Evolutionary conservation across 2,888 invertebrate species (phyloP).

Genomic region (Agrypnus murinus): DNA sequence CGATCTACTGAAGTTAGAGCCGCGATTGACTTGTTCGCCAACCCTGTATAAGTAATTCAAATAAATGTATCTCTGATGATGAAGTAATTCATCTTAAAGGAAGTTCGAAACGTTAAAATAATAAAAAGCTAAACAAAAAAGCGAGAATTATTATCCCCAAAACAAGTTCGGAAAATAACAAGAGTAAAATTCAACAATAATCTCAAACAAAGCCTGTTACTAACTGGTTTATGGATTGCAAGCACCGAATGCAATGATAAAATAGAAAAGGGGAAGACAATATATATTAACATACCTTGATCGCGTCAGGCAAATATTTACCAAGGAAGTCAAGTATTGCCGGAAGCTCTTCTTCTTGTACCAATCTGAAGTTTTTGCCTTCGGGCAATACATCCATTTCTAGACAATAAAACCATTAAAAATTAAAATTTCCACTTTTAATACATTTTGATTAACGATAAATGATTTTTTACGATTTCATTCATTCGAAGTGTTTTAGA

Average conservation of each 20-base stretch:
- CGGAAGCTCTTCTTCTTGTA: constrained; percentile 88
- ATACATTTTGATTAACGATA: too few relatives aligned
- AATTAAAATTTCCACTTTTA: constrained; percentile 8
- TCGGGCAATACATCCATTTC: constrained; percentile 91
- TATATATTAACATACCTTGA: constrained; percentile 79
- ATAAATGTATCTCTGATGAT: too few relatives aligned
- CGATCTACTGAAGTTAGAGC: too few relatives aligned
- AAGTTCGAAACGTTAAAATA: too few relatives aligned
- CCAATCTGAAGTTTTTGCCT: constrained; percentile 91
- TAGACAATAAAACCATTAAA: constrained; percentile 69
- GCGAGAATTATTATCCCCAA: too few relatives aligned
- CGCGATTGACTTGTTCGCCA: too few relatives aligned
- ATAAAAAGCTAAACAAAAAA: too few relatives aligned
- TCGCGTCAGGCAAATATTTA: constrained; percentile 88
- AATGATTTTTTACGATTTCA: too few relatives aligned
- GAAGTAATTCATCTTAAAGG: too few relatives aligned
- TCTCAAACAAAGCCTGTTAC: constrained; percentile 11
- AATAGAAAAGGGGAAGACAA: constrained; percentile 22
- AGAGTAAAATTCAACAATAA: constrained; percentile 9
- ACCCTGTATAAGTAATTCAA: too few relatives aligned
- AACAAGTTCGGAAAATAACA: not conserved
- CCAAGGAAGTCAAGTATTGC: constrained; percentile 86
- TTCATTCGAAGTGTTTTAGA: too few relatives aligned
- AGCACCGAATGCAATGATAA: constrained; percentile 2
- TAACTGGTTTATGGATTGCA: constrained; percentile 13